Evolutionary conservation across 2,113 vertebrate species (phyloP).

Genomic region (Dasyornis broadbenti): DNA sequence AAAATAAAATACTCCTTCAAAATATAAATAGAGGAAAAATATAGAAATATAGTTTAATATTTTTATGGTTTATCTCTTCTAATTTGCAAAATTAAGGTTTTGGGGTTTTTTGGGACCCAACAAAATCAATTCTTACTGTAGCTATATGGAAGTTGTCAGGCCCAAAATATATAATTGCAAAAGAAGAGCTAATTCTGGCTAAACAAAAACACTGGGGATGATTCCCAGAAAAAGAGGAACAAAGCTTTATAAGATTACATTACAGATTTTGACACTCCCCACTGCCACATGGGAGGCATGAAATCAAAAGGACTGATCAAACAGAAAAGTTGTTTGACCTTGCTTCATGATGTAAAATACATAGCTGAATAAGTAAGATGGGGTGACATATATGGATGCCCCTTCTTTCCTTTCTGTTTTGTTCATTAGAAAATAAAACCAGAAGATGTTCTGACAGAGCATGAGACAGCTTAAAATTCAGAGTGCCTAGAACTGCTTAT

Average conservation of each 20-base stretch:
- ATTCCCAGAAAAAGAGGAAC: not conserved
- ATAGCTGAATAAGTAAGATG: not conserved
- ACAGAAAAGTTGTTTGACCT: not conserved
- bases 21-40: not conserved
- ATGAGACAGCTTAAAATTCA: not conserved
- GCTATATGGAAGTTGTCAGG: not conserved
- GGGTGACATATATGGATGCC: not conserved
- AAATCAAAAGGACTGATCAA: not conserved
- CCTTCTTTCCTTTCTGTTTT: not conserved
- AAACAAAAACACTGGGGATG: not conserved
- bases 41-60: not conserved
- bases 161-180: not conserved
- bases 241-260: not conserved
- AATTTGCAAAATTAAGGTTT: not conserved
- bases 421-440: not conserved
- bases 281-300: not conserved
- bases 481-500: not conserved
- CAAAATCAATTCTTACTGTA: not conserved
- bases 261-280: not conserved
- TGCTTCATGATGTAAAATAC: not conserved
- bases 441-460: not conserved
- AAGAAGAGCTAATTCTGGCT: not conserved
- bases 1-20: not conserved
- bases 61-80: not conserved
- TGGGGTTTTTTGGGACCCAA: not conserved